These are phyloP conservation scores for Geopemphigus sp. DNA, from an alignment of 1,140 invertebrate species.

Conservation along the genomic window DNA sequence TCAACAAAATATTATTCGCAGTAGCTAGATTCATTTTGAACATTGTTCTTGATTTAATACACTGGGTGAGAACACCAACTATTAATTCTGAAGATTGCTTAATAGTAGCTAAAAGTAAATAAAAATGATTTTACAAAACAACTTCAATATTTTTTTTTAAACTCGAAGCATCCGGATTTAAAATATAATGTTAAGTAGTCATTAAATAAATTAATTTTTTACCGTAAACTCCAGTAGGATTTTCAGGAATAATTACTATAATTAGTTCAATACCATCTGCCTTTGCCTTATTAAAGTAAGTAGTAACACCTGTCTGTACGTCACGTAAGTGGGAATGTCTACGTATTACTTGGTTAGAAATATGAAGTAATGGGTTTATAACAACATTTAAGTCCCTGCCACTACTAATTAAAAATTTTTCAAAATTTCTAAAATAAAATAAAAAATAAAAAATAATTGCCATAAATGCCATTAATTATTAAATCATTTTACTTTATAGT, in stretches of 20 bases:
- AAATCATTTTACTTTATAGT: constrained; percentile 16
- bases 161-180: too few relatives aligned
- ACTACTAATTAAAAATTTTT: background rate
- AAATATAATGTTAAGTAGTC: too few relatives aligned
- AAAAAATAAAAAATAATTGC: background rate
- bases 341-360: background rate
- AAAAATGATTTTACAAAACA: background rate
- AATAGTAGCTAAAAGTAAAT: constrained; percentile 57
- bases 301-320: background rate
- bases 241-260: constrained; percentile 60
- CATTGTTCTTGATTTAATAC: constrained; percentile 67
- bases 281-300: background rate
- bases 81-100: constrained; percentile 74
- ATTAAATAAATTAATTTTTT: background rate
- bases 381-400: background rate
- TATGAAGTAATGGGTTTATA: background rate
- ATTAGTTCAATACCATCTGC: constrained; percentile 55
- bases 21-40: constrained; percentile 57
- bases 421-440: constrained; percentile 29
- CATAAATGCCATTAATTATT: background rate
- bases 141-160: background rate
- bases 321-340: background rate
- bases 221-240: constrained; percentile 17
- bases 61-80: constrained; percentile 78
- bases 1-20: constrained; percentile 74